Base-by-base conservation (phyloP, 2,113 vertebrate species). In the Lepidothrix coronata region DNA sequence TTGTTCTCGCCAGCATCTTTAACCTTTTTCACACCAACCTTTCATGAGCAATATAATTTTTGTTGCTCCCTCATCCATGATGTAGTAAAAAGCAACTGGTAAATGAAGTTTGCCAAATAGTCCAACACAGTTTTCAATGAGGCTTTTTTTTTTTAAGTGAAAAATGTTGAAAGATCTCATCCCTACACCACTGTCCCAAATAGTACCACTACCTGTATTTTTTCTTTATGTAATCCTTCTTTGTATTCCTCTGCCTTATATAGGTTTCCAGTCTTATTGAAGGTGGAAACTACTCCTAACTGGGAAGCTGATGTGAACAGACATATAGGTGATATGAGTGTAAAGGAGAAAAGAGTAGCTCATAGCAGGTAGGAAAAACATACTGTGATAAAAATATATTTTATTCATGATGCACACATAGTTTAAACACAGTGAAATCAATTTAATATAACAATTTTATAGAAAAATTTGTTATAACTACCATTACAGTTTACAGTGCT, bases 91-190 rank as follows among this genome's bases (percentile, higher is more conserved):
- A 52, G 6, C 9, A 91, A 2, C 7, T 1, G 3, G 35, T 48
- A 75, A 77, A 67, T 22, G n/a, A 39, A 62, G 35, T 27, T 63
- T 81, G 16, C 10, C 22, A 87, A 66, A 37, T 27, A 74, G 11
- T 23, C 8, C 2, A 33, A 63, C 25, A 54, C 21, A 37, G 1
- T 13, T 81, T 67, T 73, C 22, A 52, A 4, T 8, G 0, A 37
- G 57, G 0, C 4, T 15, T 11, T n/a, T 22, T 5, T 23, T 39
- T 39, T 73, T 58, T 80, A 91, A 62, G 9, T 63, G 9, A 5
- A 57, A 74, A 57, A 1, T 31, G 18, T 85, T 85, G 81, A 58
- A 74, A 28, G 8, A 49, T 58, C 8, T 52, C 7, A 13, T 55
- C n/a, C 79, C 41, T 65, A 33, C 23, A 31, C 12, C 10, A 14